A percentile compares a stretch with the other conserved stretches of the same genome.
These are phyloP conservation scores for Sus scrofa DNA, from an alignment of 2,113 vertebrate species.

Conservation along the genomic window T2T-Sscrofa CM000814.6:117593001-117593500, in stretches of 20 bases:
- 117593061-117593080: neutral
- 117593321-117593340: neutral
- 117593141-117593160: neutral
- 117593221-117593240: neutral
- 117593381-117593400: too few relatives aligned
- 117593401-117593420: too few relatives aligned
- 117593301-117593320: neutral
- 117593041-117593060: neutral
- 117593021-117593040: neutral
- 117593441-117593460: neutral
- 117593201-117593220: neutral
- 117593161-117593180: neutral
- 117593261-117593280: neutral
- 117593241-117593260: neutral
- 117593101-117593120: neutral
- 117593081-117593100: neutral
- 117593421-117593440: too few relatives aligned
- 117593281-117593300: neutral
- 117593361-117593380: too few relatives aligned
- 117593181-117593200: neutral
- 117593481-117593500: slow-evolving; percentile 14
- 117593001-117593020: neutral
- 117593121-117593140: neutral
- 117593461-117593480: slow-evolving; percentile 11
- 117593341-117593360: neutral